These are phyloP conservation scores for Ceratotherium simum DNA, from an alignment of 2,113 vertebrate genomes.

Conservation along the genomic window DNA sequence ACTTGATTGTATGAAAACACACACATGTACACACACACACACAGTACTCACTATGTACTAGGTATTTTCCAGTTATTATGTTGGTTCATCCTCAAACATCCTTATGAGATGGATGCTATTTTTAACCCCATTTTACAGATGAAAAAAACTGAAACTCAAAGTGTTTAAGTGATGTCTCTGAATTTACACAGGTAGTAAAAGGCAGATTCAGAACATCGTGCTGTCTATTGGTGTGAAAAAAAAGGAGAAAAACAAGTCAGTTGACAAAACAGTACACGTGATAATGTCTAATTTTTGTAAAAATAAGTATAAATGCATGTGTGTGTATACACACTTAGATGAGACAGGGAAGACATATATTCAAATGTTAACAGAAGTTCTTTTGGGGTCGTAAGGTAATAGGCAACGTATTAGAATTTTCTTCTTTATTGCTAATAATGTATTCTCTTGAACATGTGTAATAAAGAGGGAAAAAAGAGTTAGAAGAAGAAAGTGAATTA, in stretches of 20 bases:
- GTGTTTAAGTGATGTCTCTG: not conserved
- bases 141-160: not conserved
- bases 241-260: not conserved
- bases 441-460: not conserved
- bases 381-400: not conserved
- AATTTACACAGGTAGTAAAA: not conserved
- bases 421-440: not conserved
- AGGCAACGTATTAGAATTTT: not conserved
- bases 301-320: not conserved
- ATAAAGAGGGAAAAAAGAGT: not conserved
- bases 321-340: not conserved
- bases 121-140: not conserved
- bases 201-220: not conserved
- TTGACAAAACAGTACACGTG: accelerated
- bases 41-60: accelerated
- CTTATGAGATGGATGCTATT: not conserved
- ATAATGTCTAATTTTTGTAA: not conserved
- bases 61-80: not conserved
- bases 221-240: not conserved
- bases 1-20: not conserved
- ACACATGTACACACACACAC: not conserved
- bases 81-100: not conserved
- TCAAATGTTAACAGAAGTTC: not conserved
- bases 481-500: not conserved
- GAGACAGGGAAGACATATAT: not conserved